Percentiles rank a stretch among this genome's conserved stretches.
phyloP scores from a whole-genome alignment of 2,797 vertebrate species.

The Micrastur ruficollis region DNA sequence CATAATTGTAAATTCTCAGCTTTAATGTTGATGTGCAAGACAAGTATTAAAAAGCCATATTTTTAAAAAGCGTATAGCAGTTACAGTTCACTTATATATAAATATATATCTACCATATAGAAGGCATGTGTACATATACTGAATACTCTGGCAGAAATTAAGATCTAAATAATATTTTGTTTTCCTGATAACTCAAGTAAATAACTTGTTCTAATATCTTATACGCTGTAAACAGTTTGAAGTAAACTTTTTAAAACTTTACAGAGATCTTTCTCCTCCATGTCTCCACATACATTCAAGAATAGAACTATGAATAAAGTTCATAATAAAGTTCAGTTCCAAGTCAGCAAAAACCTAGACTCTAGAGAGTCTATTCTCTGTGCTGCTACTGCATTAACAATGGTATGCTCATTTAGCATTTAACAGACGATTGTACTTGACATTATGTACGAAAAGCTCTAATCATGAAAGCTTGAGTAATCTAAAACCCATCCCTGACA shows the following conservation, averaged over 20 bases:
- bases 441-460: slow-evolving; percentile 50
- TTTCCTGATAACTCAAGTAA: neutral
- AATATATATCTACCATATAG: neutral
- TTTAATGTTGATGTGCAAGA: neutral
- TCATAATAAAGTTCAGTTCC: neutral
- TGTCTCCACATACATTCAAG: neutral
- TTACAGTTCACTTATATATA: neutral
- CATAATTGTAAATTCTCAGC: neutral
- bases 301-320: neutral
- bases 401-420: slow-evolving; percentile 42
- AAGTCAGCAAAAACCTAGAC: slow-evolving; percentile 5
- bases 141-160: neutral
- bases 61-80: neutral
- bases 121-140: neutral
- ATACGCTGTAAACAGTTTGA: neutral
- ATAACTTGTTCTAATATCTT: neutral
- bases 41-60: neutral
- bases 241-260: neutral
- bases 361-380: neutral
- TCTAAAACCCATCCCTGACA: slow-evolving; percentile 63
- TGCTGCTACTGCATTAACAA: neutral
- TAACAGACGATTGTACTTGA: slow-evolving; percentile 61
- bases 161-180: neutral
- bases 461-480: slow-evolving; percentile 60
- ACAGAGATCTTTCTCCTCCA: neutral